Base-by-base conservation (phyloP, 2,113 vertebrate genomes). In the Prionailurus bengalensis region DNA sequence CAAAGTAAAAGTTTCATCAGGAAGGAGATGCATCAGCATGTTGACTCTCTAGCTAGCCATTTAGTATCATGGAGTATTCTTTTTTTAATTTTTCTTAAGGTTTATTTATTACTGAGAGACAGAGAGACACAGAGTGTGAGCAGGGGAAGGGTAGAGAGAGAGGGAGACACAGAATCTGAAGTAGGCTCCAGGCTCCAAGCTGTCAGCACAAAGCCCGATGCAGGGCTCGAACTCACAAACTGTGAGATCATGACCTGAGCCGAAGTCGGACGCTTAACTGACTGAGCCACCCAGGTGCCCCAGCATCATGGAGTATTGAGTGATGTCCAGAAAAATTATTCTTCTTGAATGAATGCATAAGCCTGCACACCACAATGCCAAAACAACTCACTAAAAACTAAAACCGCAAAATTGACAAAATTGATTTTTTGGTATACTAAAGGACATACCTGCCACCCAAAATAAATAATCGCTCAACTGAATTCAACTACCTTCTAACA, bases 321-420 rank as follows among this genome's bases (percentile, higher is more conserved):
- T 45, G 21, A 14, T 58, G 27, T 39, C 42, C 33, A 95, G 39
- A 80, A 61, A 94, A 86, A 55, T 82, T 89, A n/a, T 81, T 92
- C 68, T 95, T 76, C 58, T 92, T 73, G 92, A 95, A 86, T 86
- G 27, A 78, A 65, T 19, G 29, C 39, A 33, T 61, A 87, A 66
- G 55, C 11, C 5, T 55, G 3, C 7, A 42, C 11, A 15, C 17
- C 13, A 42, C 0, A 2, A 45, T 87, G 51, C 58, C 71, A 96
- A 78, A 82, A 66, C 14, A 48, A 63, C 11, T 27, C 65, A 61
- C 9, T 63, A 58, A 65, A 84, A 53, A 66, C 31, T 21, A 23
- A 51, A 61, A 2, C 87, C 29, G 31, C 6, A 58, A 78, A 78
- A 78, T 17, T 78, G 1, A 51, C 71, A 63, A 84, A 48, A 80